Evolutionary conservation across 2,888 invertebrate species (phyloP).

Genomic region (Podabrus alpinus): DNA sequence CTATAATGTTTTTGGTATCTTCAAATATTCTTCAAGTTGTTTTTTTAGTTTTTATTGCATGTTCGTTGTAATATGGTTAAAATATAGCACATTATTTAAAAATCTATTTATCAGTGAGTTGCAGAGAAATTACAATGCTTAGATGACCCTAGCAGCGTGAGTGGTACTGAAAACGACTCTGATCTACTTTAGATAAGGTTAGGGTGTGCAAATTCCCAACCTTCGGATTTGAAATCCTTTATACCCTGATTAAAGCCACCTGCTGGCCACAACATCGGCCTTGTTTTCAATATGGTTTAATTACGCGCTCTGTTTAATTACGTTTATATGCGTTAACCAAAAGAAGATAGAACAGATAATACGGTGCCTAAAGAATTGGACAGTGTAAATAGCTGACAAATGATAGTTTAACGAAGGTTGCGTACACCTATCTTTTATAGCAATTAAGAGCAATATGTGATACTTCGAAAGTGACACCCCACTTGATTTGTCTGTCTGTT

Average conservation of each 20-base stretch:
- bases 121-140: slow-evolving; percentile 8
- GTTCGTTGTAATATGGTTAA: background rate
- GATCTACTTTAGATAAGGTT: slow-evolving; percentile 38
- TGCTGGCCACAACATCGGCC: slow-evolving; percentile 28
- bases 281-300: slow-evolving; percentile 23
- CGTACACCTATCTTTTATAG: slow-evolving; percentile 15
- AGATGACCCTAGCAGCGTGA: slow-evolving; percentile 16
- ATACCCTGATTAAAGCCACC: slow-evolving; percentile 35
- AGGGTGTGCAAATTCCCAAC: slow-evolving; percentile 37
- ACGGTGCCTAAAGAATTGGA: slow-evolving; percentile 4
- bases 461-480: background rate
- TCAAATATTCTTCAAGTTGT: too few relatives aligned
- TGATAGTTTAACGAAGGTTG: slow-evolving; percentile 28
- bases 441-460: slow-evolving; percentile 21
- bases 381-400: slow-evolving; percentile 22
- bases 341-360: slow-evolving; percentile 8
- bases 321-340: slow-evolving; percentile 1
- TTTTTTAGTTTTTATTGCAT: background rate
- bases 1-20: too few relatives aligned
- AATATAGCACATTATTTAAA: background rate
- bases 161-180: slow-evolving; percentile 32
- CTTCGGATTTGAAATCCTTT: slow-evolving; percentile 34
- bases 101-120: background rate
- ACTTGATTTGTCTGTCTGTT: background rate
- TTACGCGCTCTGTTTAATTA: slow-evolving; percentile 25